phyloP scores from a whole-genome alignment of 1,140 invertebrate genomes.

The Meloidogyne floridensis region DNA sequence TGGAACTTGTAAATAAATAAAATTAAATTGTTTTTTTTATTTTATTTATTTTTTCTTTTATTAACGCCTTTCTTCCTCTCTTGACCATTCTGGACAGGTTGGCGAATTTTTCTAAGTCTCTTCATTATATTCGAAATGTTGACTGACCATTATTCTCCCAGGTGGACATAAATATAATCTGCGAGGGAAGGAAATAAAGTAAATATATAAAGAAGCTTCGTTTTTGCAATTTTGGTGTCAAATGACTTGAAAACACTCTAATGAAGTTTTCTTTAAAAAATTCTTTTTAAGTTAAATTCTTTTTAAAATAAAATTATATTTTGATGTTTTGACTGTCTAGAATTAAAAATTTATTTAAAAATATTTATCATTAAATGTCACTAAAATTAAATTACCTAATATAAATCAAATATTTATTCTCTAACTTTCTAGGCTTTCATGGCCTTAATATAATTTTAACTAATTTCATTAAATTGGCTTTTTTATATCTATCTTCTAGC shows the following conservation, averaged over 20 bases:
- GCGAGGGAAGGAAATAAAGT: too few species aligned
- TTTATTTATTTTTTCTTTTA: neutral
- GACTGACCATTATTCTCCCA: neutral
- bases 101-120: neutral
- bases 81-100: neutral
- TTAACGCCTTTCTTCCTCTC: neutral
- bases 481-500: neutral
- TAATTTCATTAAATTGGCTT: neutral
- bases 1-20: neutral
- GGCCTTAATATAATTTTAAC: neutral
- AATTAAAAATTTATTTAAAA: too few species aligned
- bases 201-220: too few species aligned
- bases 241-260: slow-evolving; percentile 6
- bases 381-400: too few species aligned
- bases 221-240: neutral
- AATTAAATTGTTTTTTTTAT: neutral
- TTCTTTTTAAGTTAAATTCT: neutral
- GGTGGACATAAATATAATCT: neutral
- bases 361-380: too few species aligned
- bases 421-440: too few species aligned
- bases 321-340: too few species aligned
- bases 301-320: too few species aligned
- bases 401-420: too few species aligned
- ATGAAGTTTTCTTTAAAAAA: neutral
- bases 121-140: neutral